These are phyloP conservation scores for Bicyclus anynana DNA, from an alignment of 1,140 invertebrate genomes.

Conservation along the genomic window DNA sequence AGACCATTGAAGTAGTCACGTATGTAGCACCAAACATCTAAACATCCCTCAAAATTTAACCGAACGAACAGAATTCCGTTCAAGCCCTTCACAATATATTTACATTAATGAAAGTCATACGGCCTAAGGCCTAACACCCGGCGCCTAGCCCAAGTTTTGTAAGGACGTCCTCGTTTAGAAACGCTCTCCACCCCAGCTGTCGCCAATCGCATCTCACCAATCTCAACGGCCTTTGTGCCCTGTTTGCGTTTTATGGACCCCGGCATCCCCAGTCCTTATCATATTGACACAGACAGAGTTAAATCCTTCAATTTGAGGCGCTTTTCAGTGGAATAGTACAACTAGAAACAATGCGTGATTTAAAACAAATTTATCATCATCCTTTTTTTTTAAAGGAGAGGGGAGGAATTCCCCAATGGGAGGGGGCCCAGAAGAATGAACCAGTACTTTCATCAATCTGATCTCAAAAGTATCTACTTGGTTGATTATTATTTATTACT, in stretches of 20 bases:
- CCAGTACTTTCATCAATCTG: too few relatives aligned
- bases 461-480: too few relatives aligned
- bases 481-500: too few relatives aligned
- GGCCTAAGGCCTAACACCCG: not conserved
- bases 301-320: slow-evolving; percentile 59
- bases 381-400: too few relatives aligned
- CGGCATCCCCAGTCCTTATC: slow-evolving; percentile 60
- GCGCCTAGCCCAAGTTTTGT: slow-evolving; percentile 22
- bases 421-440: too few relatives aligned
- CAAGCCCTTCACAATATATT: not conserved
- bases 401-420: too few relatives aligned
- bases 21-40: too few relatives aligned
- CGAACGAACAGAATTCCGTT: not conserved
- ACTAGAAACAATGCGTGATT: slow-evolving; percentile 28
- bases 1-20: too few relatives aligned
- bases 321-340: slow-evolving; percentile 30
- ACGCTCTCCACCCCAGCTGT: slow-evolving; percentile 34
- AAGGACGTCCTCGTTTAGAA: slow-evolving; percentile 32
- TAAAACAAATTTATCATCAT: slow-evolving; percentile 13
- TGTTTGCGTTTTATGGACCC: slow-evolving; percentile 58
- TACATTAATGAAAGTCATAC: not conserved
- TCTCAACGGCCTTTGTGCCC: slow-evolving; percentile 49
- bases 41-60: too few relatives aligned
- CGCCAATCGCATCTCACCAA: slow-evolving; percentile 47
- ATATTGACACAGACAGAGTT: slow-evolving; percentile 61